phyloP scores from a whole-genome alignment of 1,140 invertebrate species.

The Tenebrio molitor region DNA sequence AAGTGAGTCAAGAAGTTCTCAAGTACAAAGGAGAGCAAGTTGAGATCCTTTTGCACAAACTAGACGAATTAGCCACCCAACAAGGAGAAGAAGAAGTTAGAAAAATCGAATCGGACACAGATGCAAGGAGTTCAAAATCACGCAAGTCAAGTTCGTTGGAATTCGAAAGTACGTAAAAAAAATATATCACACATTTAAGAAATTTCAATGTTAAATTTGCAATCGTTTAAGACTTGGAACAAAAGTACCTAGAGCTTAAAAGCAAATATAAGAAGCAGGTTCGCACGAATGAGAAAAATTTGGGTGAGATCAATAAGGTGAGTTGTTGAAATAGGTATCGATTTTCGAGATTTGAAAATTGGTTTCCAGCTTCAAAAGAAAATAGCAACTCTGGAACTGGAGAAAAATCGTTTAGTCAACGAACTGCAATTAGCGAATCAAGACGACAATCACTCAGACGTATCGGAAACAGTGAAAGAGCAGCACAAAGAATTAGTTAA shows the following conservation, averaged over 20 bases:
- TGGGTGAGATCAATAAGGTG: slow-evolving; percentile 54
- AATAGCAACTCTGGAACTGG: slow-evolving; percentile 69
- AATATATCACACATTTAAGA: slow-evolving; percentile 25
- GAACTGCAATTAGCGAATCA: slow-evolving; percentile 63
- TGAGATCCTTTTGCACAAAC: slow-evolving; percentile 69
- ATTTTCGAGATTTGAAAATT: slow-evolving; percentile 15
- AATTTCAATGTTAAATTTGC: slow-evolving; percentile 13
- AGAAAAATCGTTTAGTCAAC: slow-evolving; percentile 65
- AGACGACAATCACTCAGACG: slow-evolving; percentile 68
- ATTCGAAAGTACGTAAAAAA: slow-evolving; percentile 58
- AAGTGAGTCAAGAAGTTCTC: slow-evolving; percentile 74
- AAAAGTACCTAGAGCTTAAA: slow-evolving; percentile 67
- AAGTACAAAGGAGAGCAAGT: slow-evolving; percentile 78
- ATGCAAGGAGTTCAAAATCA: slow-evolving; percentile 51
- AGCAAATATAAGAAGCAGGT: slow-evolving; percentile 68
- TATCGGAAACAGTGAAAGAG: slow-evolving; percentile 59
- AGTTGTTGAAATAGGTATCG: slow-evolving; percentile 3
- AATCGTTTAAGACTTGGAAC: slow-evolving; percentile 64
- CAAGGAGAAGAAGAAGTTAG: slow-evolving; percentile 66
- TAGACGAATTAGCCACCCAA: slow-evolving; percentile 68
- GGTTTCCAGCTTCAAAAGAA: slow-evolving; percentile 65
- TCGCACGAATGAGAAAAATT: slow-evolving; percentile 68
- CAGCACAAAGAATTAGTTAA: slow-evolving; percentile 69
- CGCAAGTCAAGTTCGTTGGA: slow-evolving; percentile 56
- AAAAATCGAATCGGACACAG: slow-evolving; percentile 57